These are phyloP conservation scores for Chiloscyllium plagiosum DNA, from an alignment of 2,113 vertebrate species.

Conservation along the genomic window DNA sequence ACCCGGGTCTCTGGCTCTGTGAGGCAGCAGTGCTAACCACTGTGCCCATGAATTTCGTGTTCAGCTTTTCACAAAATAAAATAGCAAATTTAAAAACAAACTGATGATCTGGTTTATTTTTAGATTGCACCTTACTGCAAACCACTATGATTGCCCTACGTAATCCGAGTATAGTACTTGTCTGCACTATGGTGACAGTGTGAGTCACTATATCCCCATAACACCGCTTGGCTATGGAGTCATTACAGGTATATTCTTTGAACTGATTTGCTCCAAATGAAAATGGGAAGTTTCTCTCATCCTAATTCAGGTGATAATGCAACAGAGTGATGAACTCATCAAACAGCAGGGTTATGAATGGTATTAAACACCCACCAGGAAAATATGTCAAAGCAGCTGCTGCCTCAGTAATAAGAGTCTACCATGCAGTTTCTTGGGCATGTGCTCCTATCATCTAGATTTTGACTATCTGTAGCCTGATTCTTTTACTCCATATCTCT, in stretches of 20 bases:
- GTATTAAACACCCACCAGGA: neutral
- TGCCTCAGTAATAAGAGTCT: neutral
- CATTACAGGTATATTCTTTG: neutral
- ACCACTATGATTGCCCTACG: neutral
- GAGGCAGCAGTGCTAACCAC: too few relatives aligned
- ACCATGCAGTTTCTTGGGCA: neutral
- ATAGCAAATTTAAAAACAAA: neutral
- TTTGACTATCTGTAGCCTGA: neutral
- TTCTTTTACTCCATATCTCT: neutral
- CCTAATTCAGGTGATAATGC: neutral
- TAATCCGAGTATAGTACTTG: neutral
- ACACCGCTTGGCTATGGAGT: neutral
- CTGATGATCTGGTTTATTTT: neutral
- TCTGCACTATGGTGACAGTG: neutral
- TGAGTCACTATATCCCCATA: neutral
- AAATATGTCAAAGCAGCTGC: neutral
- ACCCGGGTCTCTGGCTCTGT: too few relatives aligned
- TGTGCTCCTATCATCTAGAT: neutral
- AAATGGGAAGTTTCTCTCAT: neutral
- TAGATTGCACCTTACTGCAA: neutral
- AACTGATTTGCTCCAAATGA: neutral
- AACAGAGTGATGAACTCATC: neutral
- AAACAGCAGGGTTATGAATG: neutral
- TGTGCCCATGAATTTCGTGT: neutral
- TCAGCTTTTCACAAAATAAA: neutral